A percentile compares a stretch with the other conserved stretches of the same genome.
These are phyloP conservation scores for Rhinolophus ferrumequinum DNA, from an alignment of 2,113 vertebrate genomes.

Conservation along the genomic window DNA sequence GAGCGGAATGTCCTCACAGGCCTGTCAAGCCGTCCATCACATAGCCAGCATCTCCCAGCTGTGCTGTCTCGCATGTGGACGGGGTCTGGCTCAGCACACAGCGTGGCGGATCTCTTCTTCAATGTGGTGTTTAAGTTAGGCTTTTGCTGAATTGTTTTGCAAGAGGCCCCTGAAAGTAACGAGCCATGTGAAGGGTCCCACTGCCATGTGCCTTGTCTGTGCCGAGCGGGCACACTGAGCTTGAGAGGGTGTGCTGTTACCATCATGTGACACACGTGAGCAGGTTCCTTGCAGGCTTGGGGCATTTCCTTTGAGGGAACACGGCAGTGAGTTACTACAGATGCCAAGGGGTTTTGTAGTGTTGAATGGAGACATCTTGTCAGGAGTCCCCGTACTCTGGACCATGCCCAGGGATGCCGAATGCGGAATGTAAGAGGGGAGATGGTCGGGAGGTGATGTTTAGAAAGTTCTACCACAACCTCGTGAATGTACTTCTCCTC, in stretches of 20 bases:
- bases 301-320: not conserved
- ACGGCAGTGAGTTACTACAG: not conserved
- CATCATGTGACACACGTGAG: not conserved
- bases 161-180: not conserved
- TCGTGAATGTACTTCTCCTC: not conserved
- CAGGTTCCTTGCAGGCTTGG: not conserved
- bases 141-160: not conserved
- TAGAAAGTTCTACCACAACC: slow-evolving; percentile 16
- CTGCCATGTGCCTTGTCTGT: not conserved
- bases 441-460: not conserved
- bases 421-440: not conserved
- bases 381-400: not conserved
- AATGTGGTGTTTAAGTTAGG: not conserved
- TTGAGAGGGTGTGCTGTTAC: not conserved
- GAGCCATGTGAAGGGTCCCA: not conserved
- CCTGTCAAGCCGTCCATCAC: not conserved
- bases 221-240: not conserved
- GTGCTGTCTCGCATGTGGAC: not conserved
- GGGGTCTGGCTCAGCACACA: not conserved
- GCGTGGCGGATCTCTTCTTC: not conserved
- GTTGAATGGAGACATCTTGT: not conserved
- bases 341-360: not conserved
- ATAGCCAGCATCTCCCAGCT: not conserved
- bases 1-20: not conserved
- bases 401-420: not conserved